These are phyloP conservation scores for Platichthys stellatus DNA, from an alignment of 2,113 vertebrate genomes.

Conservation along the genomic window DNA sequence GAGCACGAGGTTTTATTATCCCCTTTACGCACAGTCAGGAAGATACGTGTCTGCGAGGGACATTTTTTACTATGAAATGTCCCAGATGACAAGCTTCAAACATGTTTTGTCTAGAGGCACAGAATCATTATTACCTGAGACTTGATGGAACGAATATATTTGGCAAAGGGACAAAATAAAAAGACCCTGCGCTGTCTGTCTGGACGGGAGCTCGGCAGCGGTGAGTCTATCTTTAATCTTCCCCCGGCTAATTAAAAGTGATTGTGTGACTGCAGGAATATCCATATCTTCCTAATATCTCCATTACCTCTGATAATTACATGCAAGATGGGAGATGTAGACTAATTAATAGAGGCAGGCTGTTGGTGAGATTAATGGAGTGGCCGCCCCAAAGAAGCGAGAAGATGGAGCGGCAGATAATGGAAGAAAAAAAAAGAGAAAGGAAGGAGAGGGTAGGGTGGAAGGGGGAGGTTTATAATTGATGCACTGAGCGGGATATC, in stretches of 20 bases:
- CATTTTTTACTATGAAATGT: conserved; percentile 32
- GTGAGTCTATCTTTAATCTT: conserved; percentile 56
- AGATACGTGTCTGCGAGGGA: conserved; percentile 11
- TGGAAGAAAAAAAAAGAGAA: conserved; percentile 32
- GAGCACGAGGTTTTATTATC: conserved; percentile 14
- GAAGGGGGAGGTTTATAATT: conserved; percentile 11
- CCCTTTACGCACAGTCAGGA: conserved; percentile 9
- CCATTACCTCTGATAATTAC: conserved; percentile 72
- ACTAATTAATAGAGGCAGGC: conserved; percentile 77
- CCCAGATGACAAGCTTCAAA: conserved; percentile 21
- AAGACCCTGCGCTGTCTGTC: conserved; percentile 30
- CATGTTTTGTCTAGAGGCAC: conserved; percentile 38
- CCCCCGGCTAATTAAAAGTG: conserved; percentile 67
- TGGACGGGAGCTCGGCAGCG: conserved; percentile 34
- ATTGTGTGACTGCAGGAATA: conserved; percentile 57
- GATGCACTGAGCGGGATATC: conserved; percentile 3
- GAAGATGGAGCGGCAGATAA: conserved; percentile 62
- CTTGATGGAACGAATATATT: conserved; percentile 31
- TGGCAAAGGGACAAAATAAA: conserved; percentile 44
- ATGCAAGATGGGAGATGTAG: conserved; percentile 68
- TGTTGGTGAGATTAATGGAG: conserved; percentile 72
- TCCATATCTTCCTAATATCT: conserved; percentile 72
- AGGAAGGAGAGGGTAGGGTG: neutral
- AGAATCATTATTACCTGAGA: conserved; percentile 40
- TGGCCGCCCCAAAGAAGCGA: conserved; percentile 52